These are phyloP conservation scores for Emys orbicularis DNA, from an alignment of 2,797 vertebrate species.

Conservation along the genomic window DNA sequence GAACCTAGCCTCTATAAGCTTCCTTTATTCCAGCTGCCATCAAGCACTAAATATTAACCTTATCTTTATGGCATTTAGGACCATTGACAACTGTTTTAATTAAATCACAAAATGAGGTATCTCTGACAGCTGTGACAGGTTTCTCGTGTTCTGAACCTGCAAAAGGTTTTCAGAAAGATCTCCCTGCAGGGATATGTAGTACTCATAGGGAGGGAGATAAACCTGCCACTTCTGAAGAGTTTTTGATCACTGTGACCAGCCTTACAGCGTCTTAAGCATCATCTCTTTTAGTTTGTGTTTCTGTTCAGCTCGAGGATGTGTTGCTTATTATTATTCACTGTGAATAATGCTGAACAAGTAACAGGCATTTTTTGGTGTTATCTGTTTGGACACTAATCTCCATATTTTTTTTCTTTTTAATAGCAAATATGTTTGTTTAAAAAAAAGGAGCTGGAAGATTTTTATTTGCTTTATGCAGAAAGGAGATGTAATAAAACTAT, in stretches of 20 bases:
- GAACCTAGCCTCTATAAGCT: not conserved
- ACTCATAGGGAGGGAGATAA: not conserved
- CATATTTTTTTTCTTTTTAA: not conserved
- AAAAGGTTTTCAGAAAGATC: not conserved
- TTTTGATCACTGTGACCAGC: slow-evolving; percentile 1
- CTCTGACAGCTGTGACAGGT: not conserved
- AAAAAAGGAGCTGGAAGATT: not conserved
- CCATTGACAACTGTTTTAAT: not conserved
- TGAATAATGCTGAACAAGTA: not conserved
- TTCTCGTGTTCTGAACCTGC: not conserved
- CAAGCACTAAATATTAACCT: not conserved
- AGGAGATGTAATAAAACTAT: not conserved
- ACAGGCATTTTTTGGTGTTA: not conserved
- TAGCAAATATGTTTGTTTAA: not conserved
- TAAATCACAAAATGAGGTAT: not conserved
- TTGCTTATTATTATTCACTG: not conserved
- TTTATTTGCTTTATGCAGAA: not conserved
- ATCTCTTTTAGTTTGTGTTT: slow-evolving; percentile 13
- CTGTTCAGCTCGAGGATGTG: not conserved
- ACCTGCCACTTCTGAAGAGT: slow-evolving; percentile 7
- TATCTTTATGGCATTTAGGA: not conserved
- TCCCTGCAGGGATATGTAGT: not conserved
- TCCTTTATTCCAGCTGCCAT: not conserved
- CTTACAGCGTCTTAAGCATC: not conserved
- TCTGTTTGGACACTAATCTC: not conserved